Evolutionary conservation across 2,113 vertebrate species (phyloP).

Genomic region (Megalops atlanticus): DNA sequence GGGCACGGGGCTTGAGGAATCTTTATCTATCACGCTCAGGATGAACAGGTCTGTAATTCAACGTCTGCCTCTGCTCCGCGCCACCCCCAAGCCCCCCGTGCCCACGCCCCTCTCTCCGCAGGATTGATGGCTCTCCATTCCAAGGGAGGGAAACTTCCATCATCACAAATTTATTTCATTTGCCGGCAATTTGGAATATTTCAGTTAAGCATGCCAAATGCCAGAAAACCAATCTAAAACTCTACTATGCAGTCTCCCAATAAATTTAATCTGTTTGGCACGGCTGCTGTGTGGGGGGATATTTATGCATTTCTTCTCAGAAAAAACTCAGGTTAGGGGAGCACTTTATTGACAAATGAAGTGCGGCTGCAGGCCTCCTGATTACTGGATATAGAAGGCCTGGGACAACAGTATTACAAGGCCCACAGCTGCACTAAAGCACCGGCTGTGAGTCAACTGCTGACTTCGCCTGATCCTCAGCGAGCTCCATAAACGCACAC

Average conservation of each 20-base stretch:
- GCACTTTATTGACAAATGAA: constrained; percentile 3
- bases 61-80: not conserved
- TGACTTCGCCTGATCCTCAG: not conserved
- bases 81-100: not conserved
- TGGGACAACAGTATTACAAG: not conserved
- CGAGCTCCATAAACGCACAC: constrained; percentile 16
- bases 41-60: not conserved
- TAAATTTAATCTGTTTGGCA: constrained; percentile 32
- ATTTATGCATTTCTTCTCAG: constrained; percentile 27
- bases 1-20: not conserved
- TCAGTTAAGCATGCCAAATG: not conserved
- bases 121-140: constrained; percentile 17
- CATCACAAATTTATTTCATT: constrained; percentile 20
- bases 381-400: not conserved
- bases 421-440: not conserved
- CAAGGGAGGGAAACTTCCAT: not conserved
- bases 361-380: not conserved
- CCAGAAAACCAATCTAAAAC: constrained; percentile 30
- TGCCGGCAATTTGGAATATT: not conserved
- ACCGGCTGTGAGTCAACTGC: not conserved
- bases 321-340: constrained; percentile 21
- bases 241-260: constrained; percentile 15
- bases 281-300: constrained; percentile 21
- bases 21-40: constrained; percentile 16
- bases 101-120: not conserved